Conservation (phyloP, 2,113 vertebrate species). For the Oreotrochilus melanogaster region DNA sequence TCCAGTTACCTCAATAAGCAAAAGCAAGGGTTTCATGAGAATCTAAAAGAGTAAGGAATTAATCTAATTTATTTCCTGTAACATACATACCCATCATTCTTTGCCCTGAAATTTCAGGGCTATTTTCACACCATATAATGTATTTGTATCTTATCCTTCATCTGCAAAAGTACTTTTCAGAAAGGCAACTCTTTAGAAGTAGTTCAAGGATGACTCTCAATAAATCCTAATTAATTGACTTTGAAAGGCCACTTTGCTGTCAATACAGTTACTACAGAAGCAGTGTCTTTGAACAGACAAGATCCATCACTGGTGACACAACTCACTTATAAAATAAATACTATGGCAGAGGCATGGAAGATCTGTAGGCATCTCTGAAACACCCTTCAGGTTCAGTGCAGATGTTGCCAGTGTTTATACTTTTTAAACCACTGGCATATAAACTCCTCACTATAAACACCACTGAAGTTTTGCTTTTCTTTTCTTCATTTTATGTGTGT, state of each 20-base stretch:
- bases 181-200: background rate
- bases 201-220: background rate
- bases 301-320: constrained; percentile 10
- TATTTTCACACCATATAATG: background rate
- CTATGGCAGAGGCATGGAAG: background rate
- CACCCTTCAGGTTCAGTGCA: constrained; percentile 45
- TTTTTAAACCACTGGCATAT: constrained; percentile 51
- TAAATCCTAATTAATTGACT: constrained; percentile 1
- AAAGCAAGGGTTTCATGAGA: background rate
- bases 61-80: background rate
- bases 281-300: background rate
- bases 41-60: background rate
- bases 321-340: background rate
- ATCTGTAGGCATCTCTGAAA: constrained; percentile 35
- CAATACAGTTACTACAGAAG: background rate
- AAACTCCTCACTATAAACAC: constrained; percentile 71
- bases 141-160: background rate
- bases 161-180: constrained; percentile 30
- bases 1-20: background rate
- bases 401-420: constrained; percentile 69
- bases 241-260: background rate
- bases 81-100: rapidly evolving
- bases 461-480: constrained; percentile 59
- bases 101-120: background rate
- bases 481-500: constrained; percentile 70